A percentile compares a stretch with the other conserved stretches of the same genome.
phyloP scores from a whole-genome alignment of 2,888 invertebrate genomes.

The Hypercompe scribonia region DNA sequence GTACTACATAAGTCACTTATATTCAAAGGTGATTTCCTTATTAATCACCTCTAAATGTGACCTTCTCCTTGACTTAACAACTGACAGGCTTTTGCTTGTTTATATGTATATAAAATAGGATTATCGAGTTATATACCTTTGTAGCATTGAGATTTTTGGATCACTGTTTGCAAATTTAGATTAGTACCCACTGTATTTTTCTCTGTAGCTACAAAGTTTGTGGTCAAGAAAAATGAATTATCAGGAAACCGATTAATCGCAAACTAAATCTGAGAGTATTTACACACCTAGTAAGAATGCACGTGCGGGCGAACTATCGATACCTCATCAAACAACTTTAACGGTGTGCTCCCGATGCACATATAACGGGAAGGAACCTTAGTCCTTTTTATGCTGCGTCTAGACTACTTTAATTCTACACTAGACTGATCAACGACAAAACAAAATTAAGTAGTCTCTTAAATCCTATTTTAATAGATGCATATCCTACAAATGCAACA shows the following conservation, averaged over 20 bases:
- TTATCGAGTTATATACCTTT: constrained; percentile 13
- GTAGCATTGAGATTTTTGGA: too few species aligned
- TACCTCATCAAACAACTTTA: constrained; percentile 64
- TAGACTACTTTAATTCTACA: constrained; percentile 37
- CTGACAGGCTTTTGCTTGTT: constrained; percentile 19
- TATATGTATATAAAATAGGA: constrained; percentile 6
- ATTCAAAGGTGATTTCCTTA: constrained; percentile 67
- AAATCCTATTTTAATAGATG: constrained; percentile 41
- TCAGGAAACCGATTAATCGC: not conserved
- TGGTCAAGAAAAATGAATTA: not conserved
- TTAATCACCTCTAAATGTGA: constrained; percentile 37
- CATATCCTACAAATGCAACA: constrained; percentile 49
- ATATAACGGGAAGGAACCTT: constrained; percentile 76
- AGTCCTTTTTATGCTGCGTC: constrained; percentile 77
- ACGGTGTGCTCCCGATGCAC: constrained; percentile 67
- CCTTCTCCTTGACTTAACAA: constrained; percentile 68
- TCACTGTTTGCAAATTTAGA: constrained; percentile 13
- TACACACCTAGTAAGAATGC: not conserved
- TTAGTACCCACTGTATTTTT: not conserved
- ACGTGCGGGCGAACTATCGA: constrained; percentile 28
- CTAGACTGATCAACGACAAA: constrained; percentile 15
- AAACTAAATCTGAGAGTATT: not conserved
- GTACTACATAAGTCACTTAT: constrained; percentile 17
- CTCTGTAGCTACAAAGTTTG: not conserved
- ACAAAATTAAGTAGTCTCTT: not conserved